Evolutionary conservation across 2,113 vertebrate genomes (phyloP).

Genomic region (Apteryx mantelli): DNA sequence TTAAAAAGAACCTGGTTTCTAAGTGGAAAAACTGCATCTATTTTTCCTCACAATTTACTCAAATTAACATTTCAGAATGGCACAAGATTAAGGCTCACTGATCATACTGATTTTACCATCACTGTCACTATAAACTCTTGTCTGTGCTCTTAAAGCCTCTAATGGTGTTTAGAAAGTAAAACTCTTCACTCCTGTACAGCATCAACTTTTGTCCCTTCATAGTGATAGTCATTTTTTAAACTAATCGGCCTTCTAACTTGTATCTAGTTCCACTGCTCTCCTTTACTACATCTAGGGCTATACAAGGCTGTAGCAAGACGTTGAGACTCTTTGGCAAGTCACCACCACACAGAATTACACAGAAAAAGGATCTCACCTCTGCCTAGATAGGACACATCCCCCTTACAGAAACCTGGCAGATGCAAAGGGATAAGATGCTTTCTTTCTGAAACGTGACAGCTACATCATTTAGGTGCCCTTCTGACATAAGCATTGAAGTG

Average conservation of each 20-base stretch:
- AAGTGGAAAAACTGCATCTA: not conserved
- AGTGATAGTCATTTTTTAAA: not conserved
- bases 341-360: not conserved
- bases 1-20: not conserved
- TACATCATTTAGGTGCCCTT: not conserved
- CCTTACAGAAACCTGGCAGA: not conserved
- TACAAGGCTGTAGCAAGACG: not conserved
- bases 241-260: not conserved
- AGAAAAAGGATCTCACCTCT: not conserved
- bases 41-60: not conserved
- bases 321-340: not conserved
- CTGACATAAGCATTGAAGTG: not conserved
- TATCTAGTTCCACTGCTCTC: not conserved
- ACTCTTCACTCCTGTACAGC: not conserved
- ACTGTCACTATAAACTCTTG: not conserved
- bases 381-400: not conserved
- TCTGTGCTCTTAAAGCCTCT: not conserved
- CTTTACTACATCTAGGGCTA: not conserved
- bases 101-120: not conserved
- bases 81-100: not conserved
- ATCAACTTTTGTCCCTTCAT: not conserved
- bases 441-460: not conserved
- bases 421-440: not conserved
- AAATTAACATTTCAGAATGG: not conserved
- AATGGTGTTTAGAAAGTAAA: not conserved